phyloP scores from a whole-genome alignment of 2,113 vertebrate species.

The Sphaerodactylus townsendi region DNA sequence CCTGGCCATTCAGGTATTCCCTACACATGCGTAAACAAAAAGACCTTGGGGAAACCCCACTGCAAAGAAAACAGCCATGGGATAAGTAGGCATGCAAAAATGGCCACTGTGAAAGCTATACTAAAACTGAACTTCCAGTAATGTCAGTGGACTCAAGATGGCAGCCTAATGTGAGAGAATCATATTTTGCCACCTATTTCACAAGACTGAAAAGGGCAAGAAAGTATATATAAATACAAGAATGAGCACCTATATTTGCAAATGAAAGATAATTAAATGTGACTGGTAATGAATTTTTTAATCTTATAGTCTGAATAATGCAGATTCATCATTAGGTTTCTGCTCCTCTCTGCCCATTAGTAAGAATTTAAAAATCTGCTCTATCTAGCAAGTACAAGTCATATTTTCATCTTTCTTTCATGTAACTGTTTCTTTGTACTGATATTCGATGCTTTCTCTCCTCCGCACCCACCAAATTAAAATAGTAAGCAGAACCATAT shows the following conservation, averaged over 20 bases:
- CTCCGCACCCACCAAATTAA: background rate
- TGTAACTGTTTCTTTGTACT: background rate
- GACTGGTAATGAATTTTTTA: background rate
- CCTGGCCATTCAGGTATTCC: too few relatives aligned
- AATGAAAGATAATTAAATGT: background rate
- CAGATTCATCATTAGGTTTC: background rate
- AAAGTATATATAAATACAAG: slow-evolving; percentile 5
- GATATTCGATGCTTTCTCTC: background rate
- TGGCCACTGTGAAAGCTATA: background rate
- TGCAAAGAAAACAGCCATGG: too few relatives aligned
- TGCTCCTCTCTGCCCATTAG: slow-evolving; percentile 4
- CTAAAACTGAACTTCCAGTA: background rate
- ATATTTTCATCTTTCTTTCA: background rate
- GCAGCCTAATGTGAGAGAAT: background rate
- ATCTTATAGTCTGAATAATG: slow-evolving; percentile 4
- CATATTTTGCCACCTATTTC: background rate
- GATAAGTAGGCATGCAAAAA: too few relatives aligned
- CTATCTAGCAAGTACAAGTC: background rate
- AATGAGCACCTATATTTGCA: slow-evolving; percentile 26
- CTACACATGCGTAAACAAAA: too few relatives aligned
- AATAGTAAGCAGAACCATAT: background rate
- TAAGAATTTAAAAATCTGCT: background rate
- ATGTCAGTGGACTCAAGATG: background rate
- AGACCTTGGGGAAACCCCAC: too few relatives aligned
- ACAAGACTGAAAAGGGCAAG: background rate